Base-by-base conservation (phyloP, 2,888 invertebrate species). In the Notodonta dromedarius region DNA sequence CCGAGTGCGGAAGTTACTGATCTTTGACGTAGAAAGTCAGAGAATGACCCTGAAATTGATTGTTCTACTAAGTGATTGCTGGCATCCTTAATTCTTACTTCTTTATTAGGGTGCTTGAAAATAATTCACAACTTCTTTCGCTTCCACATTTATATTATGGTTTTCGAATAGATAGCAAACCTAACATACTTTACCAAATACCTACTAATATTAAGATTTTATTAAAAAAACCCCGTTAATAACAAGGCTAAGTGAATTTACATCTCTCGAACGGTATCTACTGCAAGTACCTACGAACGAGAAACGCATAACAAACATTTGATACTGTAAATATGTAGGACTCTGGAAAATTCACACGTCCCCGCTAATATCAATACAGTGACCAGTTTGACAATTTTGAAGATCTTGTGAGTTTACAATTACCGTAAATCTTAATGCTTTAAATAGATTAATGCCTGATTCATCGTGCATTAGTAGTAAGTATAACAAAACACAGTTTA, bases 351-450 rank as follows among this genome's bases (percentile, higher is more conserved):
- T 48, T 57, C 50, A 14, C 57, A 57, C 39, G 9, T 57, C 50
- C 14, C 12, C 50, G 57, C 50, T 57, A 57, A 57, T 50, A 57
- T 50, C 11, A 50, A 24, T 35, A 57, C 48, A 57, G 13, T 46
- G 32, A 8, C 16, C 32, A 44, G 48, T 56, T 32, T 48, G 32
- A 48, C 48, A 48, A 48, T 42, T 40, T 14, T 9, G 11, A 9
- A 42, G 9, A 35, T 3, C 35, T 42, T 42, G 11, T 42, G 12
- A 12, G 8, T 11, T 42, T 35, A 35, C 4, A 35, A 35, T 3
- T 35, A 35, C 7, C 35, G 4, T 35, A 35, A 3, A 35, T 35
- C 35, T 35, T 35, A 24, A 24, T 24, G 24, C 24, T 24, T 2
- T 24, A 24, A 24, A 24, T 24, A 24, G 24, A 24, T 2, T 24